Conservation (phyloP, 2,113 vertebrate genomes). For the Onychorhynchus coronatus region DNA sequence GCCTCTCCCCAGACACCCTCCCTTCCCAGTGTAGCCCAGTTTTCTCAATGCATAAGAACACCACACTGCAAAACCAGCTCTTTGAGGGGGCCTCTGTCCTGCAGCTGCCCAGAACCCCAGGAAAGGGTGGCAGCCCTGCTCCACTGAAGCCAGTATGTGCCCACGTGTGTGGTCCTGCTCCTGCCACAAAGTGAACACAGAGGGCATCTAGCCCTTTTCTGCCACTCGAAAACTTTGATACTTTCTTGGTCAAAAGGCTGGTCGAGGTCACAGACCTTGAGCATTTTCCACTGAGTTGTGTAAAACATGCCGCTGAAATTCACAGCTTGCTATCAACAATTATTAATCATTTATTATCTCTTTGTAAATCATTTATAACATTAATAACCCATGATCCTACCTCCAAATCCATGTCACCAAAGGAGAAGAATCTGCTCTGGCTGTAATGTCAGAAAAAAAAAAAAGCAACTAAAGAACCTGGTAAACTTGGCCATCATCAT, state of each 20-base stretch:
- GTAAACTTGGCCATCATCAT: neutral
- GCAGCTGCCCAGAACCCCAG: neutral
- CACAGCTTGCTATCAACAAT: neutral
- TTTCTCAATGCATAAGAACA: neutral
- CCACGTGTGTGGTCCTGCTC: accelerated
- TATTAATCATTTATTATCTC: neutral
- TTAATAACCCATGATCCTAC: neutral
- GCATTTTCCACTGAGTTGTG: neutral
- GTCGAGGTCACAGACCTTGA: neutral
- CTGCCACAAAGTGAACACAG: neutral
- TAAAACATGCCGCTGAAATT: neutral
- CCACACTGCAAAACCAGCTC: accelerated
- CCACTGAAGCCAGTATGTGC: accelerated
- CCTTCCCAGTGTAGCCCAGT: neutral
- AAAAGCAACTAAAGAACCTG: neutral
- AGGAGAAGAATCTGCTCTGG: neutral
- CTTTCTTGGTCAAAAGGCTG: neutral
- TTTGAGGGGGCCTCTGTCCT: neutral
- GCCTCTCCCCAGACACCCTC: neutral
- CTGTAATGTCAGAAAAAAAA: neutral
- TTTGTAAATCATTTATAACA: neutral
- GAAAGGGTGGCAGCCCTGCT: neutral
- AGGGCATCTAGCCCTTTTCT: neutral
- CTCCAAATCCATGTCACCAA: neutral
- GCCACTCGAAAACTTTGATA: neutral